Evolutionary conservation across 92 coral and sea anemone genomes (phyloP).

Genomic region (Epizoanthus rinbou): DNA sequence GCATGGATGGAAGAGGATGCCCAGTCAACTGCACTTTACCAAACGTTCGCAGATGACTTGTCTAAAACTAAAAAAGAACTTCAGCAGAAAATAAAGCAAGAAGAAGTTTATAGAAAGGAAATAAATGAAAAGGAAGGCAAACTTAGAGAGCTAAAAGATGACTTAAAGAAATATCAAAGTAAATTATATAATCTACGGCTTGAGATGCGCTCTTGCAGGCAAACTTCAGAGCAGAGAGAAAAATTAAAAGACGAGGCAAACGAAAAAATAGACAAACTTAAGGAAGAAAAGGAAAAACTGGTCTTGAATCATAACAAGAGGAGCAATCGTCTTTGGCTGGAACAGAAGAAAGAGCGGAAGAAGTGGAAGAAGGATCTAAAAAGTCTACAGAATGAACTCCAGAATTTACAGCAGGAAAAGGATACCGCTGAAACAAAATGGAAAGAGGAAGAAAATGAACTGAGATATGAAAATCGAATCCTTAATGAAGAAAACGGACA

Average conservation of each 20-base stretch:
- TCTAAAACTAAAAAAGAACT: neutral
- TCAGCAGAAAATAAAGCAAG: neutral
- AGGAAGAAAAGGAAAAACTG: neutral
- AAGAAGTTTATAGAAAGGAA: neutral
- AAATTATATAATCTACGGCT: neutral
- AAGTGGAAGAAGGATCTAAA: too few species aligned
- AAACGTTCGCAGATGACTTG: neutral
- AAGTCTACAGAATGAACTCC: too few species aligned
- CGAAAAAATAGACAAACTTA: neutral
- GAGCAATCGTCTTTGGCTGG: neutral
- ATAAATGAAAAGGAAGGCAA: neutral
- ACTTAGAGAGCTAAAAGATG: neutral
- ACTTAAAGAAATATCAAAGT: neutral
- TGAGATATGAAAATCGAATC: neutral
- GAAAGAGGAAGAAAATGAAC: neutral
- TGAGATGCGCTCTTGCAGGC: neutral
- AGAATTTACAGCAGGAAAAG: too few species aligned
- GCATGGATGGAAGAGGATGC: neutral
- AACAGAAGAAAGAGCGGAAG: neutral
- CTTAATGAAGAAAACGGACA: neutral
- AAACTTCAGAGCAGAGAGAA: neutral
- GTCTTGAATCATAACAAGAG: neutral
- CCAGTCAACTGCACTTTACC: neutral
- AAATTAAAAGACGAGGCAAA: neutral
- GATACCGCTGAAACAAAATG: neutral